These are phyloP conservation scores for Stegodyphus dumicola DNA, from an alignment of 1,140 invertebrate genomes.

Conservation along the genomic window DNA sequence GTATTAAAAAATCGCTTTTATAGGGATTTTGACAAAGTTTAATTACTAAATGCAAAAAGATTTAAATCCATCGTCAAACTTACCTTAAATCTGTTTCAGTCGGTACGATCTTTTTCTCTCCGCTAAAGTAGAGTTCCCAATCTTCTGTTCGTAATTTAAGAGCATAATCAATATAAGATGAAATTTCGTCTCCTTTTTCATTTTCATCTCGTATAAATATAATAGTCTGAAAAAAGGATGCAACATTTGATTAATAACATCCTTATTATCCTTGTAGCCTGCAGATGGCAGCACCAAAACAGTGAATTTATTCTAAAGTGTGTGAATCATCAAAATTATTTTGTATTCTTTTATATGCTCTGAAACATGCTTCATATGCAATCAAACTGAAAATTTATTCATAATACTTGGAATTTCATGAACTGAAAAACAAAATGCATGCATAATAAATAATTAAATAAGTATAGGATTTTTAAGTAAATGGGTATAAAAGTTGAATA, in stretches of 20 bases:
- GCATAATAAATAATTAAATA: no score
- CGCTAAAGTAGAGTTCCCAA: constrained; percentile 78
- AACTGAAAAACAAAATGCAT: no score
- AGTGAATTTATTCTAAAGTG: background rate
- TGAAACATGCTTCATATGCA: background rate
- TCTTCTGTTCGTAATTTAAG: constrained; percentile 78
- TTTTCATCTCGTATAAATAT: constrained; percentile 78
- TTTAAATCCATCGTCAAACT: background rate
- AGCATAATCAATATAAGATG: constrained; percentile 82
- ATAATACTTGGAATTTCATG: no score
- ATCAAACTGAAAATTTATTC: no score
- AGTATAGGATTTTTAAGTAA: no score
- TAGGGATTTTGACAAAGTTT: no score
- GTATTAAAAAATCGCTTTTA: no score
- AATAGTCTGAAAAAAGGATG: constrained; percentile 71
- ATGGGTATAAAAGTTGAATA: no score
- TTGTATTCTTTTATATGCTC: background rate
- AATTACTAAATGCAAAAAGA: no score
- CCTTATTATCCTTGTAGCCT: background rate
- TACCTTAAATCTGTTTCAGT: constrained; percentile 77
- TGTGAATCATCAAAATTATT: background rate
- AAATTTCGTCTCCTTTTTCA: constrained; percentile 77
- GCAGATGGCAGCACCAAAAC: background rate
- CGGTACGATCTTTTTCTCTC: constrained; percentile 74
- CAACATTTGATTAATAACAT: background rate